Percentiles rank a stretch among this genome's conserved stretches.
phyloP scores from a whole-genome alignment of 2,113 vertebrate species.

The Bufo gargarizans region DNA sequence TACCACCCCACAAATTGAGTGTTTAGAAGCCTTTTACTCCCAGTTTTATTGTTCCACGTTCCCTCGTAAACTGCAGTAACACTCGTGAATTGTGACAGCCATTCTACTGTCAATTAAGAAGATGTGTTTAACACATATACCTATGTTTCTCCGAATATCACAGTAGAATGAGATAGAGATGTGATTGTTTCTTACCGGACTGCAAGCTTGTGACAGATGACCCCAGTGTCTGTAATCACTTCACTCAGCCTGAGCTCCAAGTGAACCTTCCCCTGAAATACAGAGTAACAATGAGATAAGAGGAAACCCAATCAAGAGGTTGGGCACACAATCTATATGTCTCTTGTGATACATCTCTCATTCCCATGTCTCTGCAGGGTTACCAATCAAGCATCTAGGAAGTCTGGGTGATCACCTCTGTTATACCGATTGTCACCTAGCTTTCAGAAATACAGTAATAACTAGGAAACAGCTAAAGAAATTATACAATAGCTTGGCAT shows the following conservation, averaged over 20 bases:
- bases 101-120: neutral
- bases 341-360: neutral
- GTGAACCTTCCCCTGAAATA: constrained; percentile 93
- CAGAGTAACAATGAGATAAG: constrained; percentile 25
- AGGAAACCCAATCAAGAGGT: neutral
- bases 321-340: neutral
- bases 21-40: neutral
- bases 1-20: no score
- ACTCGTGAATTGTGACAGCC: neutral
- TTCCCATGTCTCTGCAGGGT: no score
- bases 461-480: neutral
- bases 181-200: constrained; percentile 79
- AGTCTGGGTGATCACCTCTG: no score
- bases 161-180: neutral
- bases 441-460: neutral
- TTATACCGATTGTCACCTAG: no score
- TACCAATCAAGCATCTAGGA: no score
- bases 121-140: neutral
- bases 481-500: neutral
- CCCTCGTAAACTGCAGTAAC: neutral
- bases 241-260: constrained; percentile 94
- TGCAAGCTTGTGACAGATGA: constrained; percentile 92
- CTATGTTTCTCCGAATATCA: neutral
- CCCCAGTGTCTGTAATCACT: constrained; percentile 94
- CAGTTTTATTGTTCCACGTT: neutral